phyloP scores from a whole-genome alignment of 2,797 vertebrate genomes.

The Micropoecilia bifurca region DNA sequence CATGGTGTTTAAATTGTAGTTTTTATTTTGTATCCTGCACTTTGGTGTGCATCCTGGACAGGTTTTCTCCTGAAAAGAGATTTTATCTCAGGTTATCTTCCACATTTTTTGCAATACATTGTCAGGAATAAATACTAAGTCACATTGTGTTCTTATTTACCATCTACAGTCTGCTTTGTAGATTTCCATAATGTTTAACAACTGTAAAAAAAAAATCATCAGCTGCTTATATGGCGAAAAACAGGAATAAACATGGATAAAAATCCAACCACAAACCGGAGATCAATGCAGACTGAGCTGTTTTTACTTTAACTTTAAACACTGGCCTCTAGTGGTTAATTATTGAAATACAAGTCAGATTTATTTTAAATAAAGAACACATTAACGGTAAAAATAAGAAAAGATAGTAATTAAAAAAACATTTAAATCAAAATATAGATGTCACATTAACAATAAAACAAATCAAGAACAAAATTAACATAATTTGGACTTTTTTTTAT shows the following conservation, averaged over 20 bases:
- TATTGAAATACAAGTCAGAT: neutral
- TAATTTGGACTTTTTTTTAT: conserved; percentile 48
- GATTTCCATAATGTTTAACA: neutral
- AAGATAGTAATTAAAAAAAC: neutral
- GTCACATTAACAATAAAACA: neutral
- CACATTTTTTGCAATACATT: too few species aligned
- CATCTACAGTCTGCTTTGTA: neutral
- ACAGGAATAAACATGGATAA: neutral
- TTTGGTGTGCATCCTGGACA: neutral
- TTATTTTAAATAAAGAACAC: neutral
- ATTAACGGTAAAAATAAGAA: neutral
- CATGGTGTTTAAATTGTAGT: neutral
- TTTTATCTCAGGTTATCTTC: too few species aligned
- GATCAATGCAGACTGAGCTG: neutral
- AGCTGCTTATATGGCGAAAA: neutral
- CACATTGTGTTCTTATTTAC: neutral
- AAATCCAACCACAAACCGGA: neutral
- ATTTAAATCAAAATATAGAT: too few species aligned
- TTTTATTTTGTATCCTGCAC: neutral
- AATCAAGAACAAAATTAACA: conserved; percentile 1
- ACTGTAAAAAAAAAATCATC: neutral
- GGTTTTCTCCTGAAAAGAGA: too few species aligned
- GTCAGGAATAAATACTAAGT: neutral
- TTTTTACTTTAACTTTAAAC: neutral
- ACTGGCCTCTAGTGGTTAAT: conserved; percentile 13